Conservation (phyloP, 2,888 invertebrate species). For the Philereme transversata region DNA sequence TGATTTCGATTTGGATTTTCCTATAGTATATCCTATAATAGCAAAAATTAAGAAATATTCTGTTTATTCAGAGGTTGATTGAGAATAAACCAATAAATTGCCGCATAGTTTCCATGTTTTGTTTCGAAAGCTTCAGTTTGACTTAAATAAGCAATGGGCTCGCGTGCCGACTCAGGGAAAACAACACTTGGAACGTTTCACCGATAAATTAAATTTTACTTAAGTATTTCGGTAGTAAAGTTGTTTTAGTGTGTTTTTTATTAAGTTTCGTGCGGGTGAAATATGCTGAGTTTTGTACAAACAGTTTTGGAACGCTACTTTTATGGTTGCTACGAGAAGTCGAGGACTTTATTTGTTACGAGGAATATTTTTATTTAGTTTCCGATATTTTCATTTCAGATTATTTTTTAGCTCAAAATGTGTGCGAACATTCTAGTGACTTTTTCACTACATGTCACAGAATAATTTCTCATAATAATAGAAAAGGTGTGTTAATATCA, state of each 20-base stretch:
- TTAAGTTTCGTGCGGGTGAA: slow-evolving; percentile 32
- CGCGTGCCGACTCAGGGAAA: slow-evolving; percentile 38
- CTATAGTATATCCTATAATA: no score
- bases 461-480: no score
- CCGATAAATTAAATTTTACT: slow-evolving; percentile 41
- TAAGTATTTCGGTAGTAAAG: slow-evolving; percentile 38
- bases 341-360: slow-evolving; percentile 12
- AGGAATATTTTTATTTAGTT: neutral
- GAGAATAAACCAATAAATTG: slow-evolving; percentile 60
- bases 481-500: no score
- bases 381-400: no score
- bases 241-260: slow-evolving; percentile 35
- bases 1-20: no score
- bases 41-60: no score
- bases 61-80: slow-evolving; percentile 5
- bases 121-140: slow-evolving; percentile 69
- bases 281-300: slow-evolving; percentile 30
- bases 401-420: no score
- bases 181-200: slow-evolving; percentile 39
- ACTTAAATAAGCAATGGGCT: slow-evolving; percentile 57
- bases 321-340: slow-evolving; percentile 8
- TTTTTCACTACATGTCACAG: neutral
- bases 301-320: slow-evolving; percentile 25
- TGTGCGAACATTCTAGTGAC: no score
- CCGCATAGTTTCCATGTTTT: slow-evolving; percentile 70